Evolutionary conservation across 2,797 vertebrate species (phyloP).

Genomic region (Platyrinchus mystaceus): DNA sequence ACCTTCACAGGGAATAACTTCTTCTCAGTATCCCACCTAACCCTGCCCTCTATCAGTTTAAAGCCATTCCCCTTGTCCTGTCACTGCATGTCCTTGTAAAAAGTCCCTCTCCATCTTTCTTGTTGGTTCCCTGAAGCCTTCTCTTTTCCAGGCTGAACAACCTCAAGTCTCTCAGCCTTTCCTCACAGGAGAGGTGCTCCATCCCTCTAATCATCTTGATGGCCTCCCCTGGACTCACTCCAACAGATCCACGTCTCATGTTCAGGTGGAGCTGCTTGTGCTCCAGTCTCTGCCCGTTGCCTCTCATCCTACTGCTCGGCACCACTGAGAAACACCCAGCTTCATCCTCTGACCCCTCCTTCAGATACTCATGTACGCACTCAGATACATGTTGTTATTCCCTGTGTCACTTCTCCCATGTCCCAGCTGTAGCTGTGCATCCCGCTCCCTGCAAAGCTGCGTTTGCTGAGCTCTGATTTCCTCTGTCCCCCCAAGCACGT

Average conservation of each 20-base stretch:
- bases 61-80: not conserved
- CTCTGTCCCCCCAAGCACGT: rapidly evolving
- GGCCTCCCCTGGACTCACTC: not conserved
- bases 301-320: not conserved
- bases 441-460: not conserved
- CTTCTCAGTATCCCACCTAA: not conserved
- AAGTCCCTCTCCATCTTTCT: not conserved
- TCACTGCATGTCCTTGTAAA: not conserved
- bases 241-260: not conserved
- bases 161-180: not conserved
- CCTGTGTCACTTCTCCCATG: not conserved
- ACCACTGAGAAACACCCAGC: not conserved
- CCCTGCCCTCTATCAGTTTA: not conserved
- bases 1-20: not conserved
- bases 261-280: not conserved
- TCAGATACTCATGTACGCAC: not conserved
- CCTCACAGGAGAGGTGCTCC: not conserved
- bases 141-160: not conserved
- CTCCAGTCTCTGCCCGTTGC: not conserved
- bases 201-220: not conserved
- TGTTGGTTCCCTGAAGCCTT: not conserved
- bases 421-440: not conserved
- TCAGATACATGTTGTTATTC: not conserved
- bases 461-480: not conserved
- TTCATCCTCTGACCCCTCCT: not conserved